These are phyloP conservation scores for Anabacerthia variegaticeps DNA, from an alignment of 2,797 vertebrate species.

Conservation along the genomic window DNA sequence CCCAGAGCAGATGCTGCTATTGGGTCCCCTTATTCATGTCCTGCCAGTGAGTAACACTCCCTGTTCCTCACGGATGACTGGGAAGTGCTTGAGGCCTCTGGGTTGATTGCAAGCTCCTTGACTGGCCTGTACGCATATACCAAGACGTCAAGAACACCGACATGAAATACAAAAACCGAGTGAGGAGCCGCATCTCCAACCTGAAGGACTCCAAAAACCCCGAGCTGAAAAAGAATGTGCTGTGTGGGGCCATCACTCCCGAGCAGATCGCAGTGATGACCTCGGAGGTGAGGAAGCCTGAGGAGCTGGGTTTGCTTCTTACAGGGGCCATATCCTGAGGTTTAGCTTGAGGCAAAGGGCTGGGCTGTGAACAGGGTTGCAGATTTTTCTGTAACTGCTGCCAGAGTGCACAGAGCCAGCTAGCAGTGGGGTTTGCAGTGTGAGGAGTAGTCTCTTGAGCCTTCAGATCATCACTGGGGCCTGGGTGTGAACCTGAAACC, in stretches of 20 bases:
- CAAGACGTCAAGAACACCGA: slow-evolving; percentile 91
- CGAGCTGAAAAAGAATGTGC: slow-evolving; percentile 87
- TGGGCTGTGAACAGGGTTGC: neutral
- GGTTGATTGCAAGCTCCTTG: slow-evolving; percentile 43
- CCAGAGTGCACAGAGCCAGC: neutral
- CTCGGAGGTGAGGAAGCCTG: slow-evolving; percentile 82
- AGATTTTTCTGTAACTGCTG: neutral
- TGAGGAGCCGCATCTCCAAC: slow-evolving; percentile 94
- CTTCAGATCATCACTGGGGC: neutral
- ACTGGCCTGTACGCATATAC: slow-evolving; percentile 83
- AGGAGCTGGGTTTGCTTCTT: neutral
- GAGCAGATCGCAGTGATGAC: slow-evolving; percentile 91
- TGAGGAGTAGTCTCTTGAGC: neutral
- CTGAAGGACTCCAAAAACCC: slow-evolving; percentile 97
- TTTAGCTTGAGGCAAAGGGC: neutral
- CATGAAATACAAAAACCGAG: slow-evolving; percentile 90
- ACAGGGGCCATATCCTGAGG: neutral
- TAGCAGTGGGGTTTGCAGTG: neutral
- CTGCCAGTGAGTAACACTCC: neutral
- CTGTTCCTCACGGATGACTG: neutral
- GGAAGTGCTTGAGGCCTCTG: neutral
- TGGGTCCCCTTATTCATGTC: neutral
- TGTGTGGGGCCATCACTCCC: slow-evolving; percentile 86
- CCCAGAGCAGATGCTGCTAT: neutral
- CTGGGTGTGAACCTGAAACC: neutral